Base-by-base conservation (phyloP, 2,888 invertebrate genomes). In the Tinea semifulvella region DNA sequence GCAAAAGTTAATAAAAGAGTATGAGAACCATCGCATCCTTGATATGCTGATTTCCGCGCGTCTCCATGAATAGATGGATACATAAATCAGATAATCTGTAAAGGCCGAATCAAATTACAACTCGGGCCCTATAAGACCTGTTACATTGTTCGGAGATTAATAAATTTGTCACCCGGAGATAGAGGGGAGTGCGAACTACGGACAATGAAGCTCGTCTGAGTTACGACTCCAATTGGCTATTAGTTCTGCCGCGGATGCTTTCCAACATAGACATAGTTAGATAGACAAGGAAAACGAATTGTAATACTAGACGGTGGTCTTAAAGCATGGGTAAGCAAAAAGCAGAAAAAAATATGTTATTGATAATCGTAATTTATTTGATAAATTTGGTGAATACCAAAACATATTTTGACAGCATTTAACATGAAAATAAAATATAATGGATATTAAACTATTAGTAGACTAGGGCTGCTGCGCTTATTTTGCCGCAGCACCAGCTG, bases 111-210 rank as follows among this genome's bases (percentile, higher is more conserved):
- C 73, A 66, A 73, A 73, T 74, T 68, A 65, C 61, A 60, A 53
- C 48, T 54, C 52, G 49, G 52, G 52, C 63, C 63, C 71, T 68
- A 74, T 69, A 69, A 68, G 70, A 63, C 55, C 63, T 63, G 67
- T 63, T 68, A 63, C 65, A 63, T 60, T 65, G 69, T 68, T 26
- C 61, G 63, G 64, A 65, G 68, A 70, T 69, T 71, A 76, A 77
- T 79, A 80, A 80, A 80, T 79, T 80, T 79, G 79, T 79, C 79
- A 65, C 63, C 64, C 65, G 72, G 79, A 76, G 76, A 75, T 71
- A 22, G 59, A 65, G 68, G 63, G 65, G 64, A 68, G 71, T 70
- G 69, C 65, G 68, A 68, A 64, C 63, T 64, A 58, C 59, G 68
- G 71, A 79, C 79, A 80, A 80, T 79, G 71, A 77, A 68, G 61